phyloP scores from a whole-genome alignment of 2,888 invertebrate species.

The Hemicrepidius hirtus region DNA sequence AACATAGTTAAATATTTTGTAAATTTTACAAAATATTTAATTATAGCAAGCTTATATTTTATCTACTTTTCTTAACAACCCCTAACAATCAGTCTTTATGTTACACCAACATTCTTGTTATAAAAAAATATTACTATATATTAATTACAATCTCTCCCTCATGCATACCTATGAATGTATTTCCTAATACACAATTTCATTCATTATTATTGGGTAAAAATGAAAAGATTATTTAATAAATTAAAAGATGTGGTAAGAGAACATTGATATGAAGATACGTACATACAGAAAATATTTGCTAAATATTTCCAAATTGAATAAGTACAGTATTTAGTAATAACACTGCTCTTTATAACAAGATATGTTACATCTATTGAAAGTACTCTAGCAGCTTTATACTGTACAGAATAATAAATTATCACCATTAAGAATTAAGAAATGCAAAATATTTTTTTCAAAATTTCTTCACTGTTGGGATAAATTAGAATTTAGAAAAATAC shows the following conservation, averaged over 20 bases:
- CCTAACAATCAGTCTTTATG: constrained; percentile 69
- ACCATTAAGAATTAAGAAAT: constrained; percentile 21
- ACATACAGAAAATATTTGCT: constrained; percentile 48
- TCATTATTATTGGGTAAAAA: constrained; percentile 32
- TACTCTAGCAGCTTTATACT: constrained; percentile 48
- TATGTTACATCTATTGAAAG: constrained; percentile 68
- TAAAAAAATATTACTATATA: constrained; percentile 68
- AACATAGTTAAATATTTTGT: constrained; percentile 45
- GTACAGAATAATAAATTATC: constrained; percentile 42
- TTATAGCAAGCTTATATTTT: constrained; percentile 44
- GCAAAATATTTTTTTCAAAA: constrained; percentile 2
- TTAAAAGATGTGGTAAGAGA: constrained; percentile 39
- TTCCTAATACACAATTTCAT: constrained; percentile 31
- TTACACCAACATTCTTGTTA: constrained; percentile 62
- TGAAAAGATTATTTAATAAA: constrained; percentile 27
- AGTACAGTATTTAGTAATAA: constrained; percentile 36
- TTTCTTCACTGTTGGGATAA: constrained; percentile 2
- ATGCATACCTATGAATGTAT: constrained; percentile 42
- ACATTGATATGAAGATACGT: constrained; percentile 51
- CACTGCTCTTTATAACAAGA: constrained; percentile 61
- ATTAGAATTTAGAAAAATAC: constrained; percentile 46
- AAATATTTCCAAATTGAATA: constrained; percentile 42
- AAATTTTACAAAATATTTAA: constrained; percentile 49
- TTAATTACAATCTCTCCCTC: constrained; percentile 60
- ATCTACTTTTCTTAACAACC: constrained; percentile 60